These are phyloP conservation scores for Agrenia bidenticulata DNA, from an alignment of 2,888 invertebrate genomes.

Conservation along the genomic window DNA sequence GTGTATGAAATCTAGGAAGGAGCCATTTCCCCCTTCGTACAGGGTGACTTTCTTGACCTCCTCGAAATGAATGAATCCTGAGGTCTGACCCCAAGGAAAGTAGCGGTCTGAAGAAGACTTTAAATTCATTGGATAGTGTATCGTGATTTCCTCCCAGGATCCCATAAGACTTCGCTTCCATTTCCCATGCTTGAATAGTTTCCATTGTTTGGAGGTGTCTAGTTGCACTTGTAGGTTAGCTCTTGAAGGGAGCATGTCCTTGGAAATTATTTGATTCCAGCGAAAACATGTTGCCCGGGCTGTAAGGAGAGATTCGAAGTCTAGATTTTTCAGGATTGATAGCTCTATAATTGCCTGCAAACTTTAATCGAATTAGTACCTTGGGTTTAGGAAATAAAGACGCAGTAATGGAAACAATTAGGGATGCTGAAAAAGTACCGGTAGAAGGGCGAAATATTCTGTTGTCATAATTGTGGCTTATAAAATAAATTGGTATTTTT, in stretches of 20 bases:
- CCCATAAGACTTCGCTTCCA: neutral
- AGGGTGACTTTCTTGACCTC: neutral
- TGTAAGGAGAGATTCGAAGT: neutral
- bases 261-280: conserved; percentile 6
- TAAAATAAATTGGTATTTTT: too few species aligned
- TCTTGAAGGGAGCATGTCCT: neutral
- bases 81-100: neutral
- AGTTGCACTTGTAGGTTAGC: neutral
- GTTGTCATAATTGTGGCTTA: too few species aligned
- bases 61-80: neutral
- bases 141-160: neutral
- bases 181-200: conserved; percentile 1
- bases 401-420: too few species aligned
- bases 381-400: too few species aligned
- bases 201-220: neutral
- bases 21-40: neutral
- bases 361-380: too few species aligned
- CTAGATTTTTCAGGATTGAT: neutral
- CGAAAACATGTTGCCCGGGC: neutral
- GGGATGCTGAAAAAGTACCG: neutral
- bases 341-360: neutral
- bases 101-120: neutral
- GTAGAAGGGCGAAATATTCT: neutral
- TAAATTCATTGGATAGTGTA: neutral
- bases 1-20: conserved; percentile 2